Evolutionary conservation across 1,140 invertebrate genomes (phyloP).

Genomic region (Saccostrea glomerata): DNA sequence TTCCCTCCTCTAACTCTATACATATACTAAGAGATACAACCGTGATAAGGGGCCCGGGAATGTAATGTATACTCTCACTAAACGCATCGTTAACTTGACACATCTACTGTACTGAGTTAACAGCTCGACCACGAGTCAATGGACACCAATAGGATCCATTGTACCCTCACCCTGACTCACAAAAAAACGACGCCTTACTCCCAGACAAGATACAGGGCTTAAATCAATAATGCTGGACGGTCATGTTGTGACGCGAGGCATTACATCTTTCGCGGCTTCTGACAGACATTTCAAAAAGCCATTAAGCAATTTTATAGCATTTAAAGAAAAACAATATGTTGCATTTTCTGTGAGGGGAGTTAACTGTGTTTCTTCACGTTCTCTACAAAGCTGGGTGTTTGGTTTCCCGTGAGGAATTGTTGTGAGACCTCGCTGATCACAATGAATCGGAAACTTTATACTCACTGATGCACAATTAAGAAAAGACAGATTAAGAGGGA

Average conservation of each 20-base stretch:
- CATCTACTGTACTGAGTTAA: constrained; percentile 5
- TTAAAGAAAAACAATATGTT: constrained; percentile 29
- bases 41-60: neutral
- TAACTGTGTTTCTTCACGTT: neutral
- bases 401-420: neutral
- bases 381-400: neutral
- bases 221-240: neutral
- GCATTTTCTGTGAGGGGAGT: neutral
- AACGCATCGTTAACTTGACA: constrained; percentile 8
- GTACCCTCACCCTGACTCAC: constrained; percentile 1
- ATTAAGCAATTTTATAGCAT: constrained; percentile 31
- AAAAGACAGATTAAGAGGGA: neutral
- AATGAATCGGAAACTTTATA: constrained; percentile 13
- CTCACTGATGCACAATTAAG: neutral
- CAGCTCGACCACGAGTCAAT: constrained; percentile 24
- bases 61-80: neutral
- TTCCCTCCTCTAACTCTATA: neutral
- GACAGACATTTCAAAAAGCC: constrained; percentile 17
- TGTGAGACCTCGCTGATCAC: neutral
- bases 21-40: neutral
- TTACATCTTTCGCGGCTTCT: neutral
- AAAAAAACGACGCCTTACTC: neutral
- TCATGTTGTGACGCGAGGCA: neutral
- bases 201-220: neutral
- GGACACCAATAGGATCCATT: neutral